These are phyloP conservation scores for Ophioderma brevispina DNA, from an alignment of 35 echinoderm and acorn worm species.

Conservation along the genomic window DNA sequence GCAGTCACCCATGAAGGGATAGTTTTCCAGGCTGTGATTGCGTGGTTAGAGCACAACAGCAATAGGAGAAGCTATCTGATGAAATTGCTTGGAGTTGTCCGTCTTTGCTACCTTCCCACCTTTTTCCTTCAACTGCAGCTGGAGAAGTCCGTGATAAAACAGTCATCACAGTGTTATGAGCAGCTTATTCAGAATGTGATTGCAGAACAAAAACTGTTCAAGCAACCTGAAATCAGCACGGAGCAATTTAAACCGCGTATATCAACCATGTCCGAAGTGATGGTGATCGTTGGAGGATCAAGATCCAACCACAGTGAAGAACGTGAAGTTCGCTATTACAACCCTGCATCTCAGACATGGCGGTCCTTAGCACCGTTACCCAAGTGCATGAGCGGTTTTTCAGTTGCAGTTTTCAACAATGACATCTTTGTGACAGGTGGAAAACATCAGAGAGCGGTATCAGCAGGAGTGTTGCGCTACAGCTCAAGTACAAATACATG, in stretches of 20 bases:
- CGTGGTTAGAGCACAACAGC: conserved; percentile 44
- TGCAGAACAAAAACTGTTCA: conserved; percentile 27
- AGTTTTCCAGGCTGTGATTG: conserved; percentile 24
- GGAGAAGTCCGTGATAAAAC: conserved; percentile 30
- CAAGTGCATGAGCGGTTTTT: conserved; percentile 44
- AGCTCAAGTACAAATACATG: conserved; percentile 29
- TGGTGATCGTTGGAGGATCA: conserved; percentile 65
- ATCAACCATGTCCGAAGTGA: conserved; percentile 69
- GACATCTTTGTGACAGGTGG: conserved; percentile 74
- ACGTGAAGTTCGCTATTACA: conserved; percentile 55
- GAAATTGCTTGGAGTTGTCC: conserved; percentile 39
- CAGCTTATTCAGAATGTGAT: conserved; percentile 40
- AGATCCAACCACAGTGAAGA: conserved; percentile 45
- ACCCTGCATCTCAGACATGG: conserved; percentile 51
- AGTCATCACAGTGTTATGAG: conserved; percentile 1
- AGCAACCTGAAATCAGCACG: background rate
- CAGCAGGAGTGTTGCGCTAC: conserved; percentile 33
- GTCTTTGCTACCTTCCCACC: conserved; percentile 47
- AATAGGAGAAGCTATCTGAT: background rate
- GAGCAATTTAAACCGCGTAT: conserved; percentile 28
- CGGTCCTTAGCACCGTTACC: conserved; percentile 40
- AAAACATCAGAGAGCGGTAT: conserved; percentile 25
- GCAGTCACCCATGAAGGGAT: conserved; percentile 57
- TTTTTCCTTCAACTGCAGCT: conserved; percentile 36
- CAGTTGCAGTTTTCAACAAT: conserved; percentile 42